Conservation (phyloP, 2,113 vertebrate genomes). For the Grammomys dolichurus region DNA sequence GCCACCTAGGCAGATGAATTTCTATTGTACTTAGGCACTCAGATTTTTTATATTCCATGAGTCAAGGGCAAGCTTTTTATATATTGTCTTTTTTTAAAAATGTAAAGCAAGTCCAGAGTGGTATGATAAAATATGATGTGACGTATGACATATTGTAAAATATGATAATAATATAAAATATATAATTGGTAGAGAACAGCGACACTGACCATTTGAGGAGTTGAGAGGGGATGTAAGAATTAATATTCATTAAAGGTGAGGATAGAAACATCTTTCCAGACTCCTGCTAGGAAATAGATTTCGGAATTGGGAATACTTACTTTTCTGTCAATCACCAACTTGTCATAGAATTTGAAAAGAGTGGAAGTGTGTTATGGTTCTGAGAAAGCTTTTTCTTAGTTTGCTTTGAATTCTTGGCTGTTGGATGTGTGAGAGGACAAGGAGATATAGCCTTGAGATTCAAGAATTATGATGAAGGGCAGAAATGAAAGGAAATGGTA, state of each 20-base stretch:
- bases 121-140: background rate
- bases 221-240: background rate
- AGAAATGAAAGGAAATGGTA: background rate
- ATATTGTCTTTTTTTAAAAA: background rate
- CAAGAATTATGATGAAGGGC: background rate
- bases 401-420: background rate
- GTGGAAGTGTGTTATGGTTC: background rate
- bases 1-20: background rate
- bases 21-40: background rate
- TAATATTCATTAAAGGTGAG: constrained; percentile 5
- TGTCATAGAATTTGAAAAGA: background rate
- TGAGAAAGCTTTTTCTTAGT: background rate
- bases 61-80: background rate
- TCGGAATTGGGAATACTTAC: background rate
- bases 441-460: background rate
- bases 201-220: background rate
- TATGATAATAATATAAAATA: background rate
- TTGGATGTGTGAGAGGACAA: background rate
- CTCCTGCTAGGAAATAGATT: background rate
- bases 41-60: background rate
- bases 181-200: background rate
- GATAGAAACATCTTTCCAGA: background rate
- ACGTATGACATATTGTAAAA: no score
- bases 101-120: background rate
- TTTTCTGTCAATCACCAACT: background rate